Percentiles rank a stretch among this genome's conserved stretches.
Conservation (phyloP, 2,113 vertebrate species). For the Charina bottae region DNA sequence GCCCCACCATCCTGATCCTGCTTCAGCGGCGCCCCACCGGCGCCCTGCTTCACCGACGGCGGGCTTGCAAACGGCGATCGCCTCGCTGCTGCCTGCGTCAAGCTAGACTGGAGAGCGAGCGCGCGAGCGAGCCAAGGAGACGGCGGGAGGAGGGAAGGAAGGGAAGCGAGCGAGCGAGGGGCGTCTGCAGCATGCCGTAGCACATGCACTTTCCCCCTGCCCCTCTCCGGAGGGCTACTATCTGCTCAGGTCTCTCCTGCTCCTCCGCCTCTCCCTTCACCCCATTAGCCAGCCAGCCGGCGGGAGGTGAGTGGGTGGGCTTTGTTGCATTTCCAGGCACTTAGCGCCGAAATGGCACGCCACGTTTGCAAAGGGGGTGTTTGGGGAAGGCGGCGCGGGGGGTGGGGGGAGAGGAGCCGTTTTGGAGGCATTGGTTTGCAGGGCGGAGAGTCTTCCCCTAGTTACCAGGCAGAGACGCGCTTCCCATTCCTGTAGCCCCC, state of each 20-base stretch:
- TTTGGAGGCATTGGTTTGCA: neutral
- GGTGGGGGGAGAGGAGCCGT: neutral
- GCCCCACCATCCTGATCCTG: constrained; percentile 20
- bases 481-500: neutral
- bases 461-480: neutral
- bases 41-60: constrained; percentile 35
- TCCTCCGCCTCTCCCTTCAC: neutral
- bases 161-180: constrained; percentile 44
- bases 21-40: constrained; percentile 29
- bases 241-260: neutral
- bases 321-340: neutral
- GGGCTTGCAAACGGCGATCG: constrained; percentile 39
- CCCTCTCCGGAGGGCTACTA: neutral
- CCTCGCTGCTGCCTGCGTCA: constrained; percentile 59
- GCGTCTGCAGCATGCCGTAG: constrained; percentile 74
- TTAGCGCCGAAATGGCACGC: neutral
- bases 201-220: constrained; percentile 64
- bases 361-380: neutral
- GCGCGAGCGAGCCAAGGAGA: neutral
- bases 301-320: neutral
- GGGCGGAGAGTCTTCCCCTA: neutral
- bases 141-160: constrained; percentile 20
- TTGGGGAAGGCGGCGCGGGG: neutral
- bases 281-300: neutral
- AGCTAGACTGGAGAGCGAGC: constrained; percentile 16